These are phyloP conservation scores for Tortrix viridana DNA, from an alignment of 2,888 invertebrate genomes.

Conservation along the genomic window DNA sequence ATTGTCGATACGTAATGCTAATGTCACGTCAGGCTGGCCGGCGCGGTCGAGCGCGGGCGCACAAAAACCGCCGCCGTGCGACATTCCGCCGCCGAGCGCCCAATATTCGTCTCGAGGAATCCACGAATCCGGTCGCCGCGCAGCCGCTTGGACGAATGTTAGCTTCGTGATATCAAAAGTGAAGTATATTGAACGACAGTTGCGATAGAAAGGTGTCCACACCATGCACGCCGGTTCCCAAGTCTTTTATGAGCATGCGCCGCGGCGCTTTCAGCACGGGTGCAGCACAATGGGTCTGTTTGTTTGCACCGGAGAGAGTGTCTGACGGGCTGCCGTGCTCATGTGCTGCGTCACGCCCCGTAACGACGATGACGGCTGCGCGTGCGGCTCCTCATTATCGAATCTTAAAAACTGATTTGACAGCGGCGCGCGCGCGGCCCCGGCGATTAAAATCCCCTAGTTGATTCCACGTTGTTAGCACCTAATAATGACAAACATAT, in stretches of 20 bases:
- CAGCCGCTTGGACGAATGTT: background rate
- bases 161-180: background rate
- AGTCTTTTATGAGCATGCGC: constrained; percentile 2
- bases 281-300: constrained; percentile 7
- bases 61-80: constrained; percentile 46
- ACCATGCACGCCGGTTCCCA: background rate
- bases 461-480: too few relatives aligned
- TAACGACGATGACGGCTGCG: constrained; percentile 47
- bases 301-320: constrained; percentile 12
- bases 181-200: background rate
- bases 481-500: too few relatives aligned
- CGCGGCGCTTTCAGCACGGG: too few relatives aligned
- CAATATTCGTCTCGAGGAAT: constrained; percentile 16
- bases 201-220: constrained; percentile 1
- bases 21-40: constrained; percentile 2
- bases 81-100: constrained; percentile 37
- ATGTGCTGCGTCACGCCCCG: constrained; percentile 54
- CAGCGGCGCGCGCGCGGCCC: constrained; percentile 14
- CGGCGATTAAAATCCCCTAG: background rate
- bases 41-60: constrained; percentile 14
- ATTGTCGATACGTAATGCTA: background rate
- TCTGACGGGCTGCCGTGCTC: background rate
- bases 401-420: constrained; percentile 8
- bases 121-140: constrained; percentile 6
- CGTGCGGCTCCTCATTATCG: constrained; percentile 26